These are phyloP conservation scores for Vireo altiloquus DNA, from an alignment of 2,113 vertebrate species.

Conservation along the genomic window DNA sequence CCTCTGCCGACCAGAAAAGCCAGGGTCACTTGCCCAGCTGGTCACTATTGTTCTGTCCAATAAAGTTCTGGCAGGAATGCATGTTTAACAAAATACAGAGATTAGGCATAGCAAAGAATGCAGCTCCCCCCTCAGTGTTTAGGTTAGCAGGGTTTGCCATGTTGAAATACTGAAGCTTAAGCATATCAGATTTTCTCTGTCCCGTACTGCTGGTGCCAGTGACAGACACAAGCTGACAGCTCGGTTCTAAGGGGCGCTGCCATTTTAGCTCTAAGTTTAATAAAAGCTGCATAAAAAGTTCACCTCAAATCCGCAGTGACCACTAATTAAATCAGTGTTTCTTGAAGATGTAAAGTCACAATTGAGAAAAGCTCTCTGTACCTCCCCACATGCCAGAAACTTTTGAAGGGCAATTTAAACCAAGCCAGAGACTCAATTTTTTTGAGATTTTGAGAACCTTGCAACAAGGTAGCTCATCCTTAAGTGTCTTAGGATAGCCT, in stretches of 20 bases:
- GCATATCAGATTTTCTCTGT: conserved; percentile 24
- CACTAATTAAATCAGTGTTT: conserved; percentile 1
- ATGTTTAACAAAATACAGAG: conserved; percentile 65
- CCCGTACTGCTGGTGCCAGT: conserved; percentile 29
- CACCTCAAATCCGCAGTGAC: background rate
- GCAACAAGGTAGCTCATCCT: background rate
- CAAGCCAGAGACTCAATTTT: background rate
- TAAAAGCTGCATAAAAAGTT: background rate
- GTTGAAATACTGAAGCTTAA: conserved; percentile 49
- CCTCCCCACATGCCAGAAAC: background rate
- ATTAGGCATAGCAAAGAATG: conserved; percentile 64
- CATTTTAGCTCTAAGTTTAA: background rate
- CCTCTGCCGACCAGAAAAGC: conserved; percentile 42
- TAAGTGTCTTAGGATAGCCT: background rate
- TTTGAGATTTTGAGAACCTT: background rate
- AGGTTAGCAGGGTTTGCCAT: conserved; percentile 50
- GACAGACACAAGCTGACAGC: conserved; percentile 59
- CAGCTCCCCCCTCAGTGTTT: conserved; percentile 24
- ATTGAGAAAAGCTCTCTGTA: background rate
- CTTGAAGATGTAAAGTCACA: background rate
- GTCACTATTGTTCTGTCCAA: conserved; percentile 57
- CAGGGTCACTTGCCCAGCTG: conserved; percentile 62
- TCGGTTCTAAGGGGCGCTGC: background rate
- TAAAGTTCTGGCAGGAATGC: conserved; percentile 55
- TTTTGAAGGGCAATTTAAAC: background rate